Percentiles rank a stretch among this genome's conserved stretches.
These are phyloP conservation scores for Digitonthophagus gazella DNA, from an alignment of 2,888 invertebrate genomes.

Conservation along the genomic window DNA sequence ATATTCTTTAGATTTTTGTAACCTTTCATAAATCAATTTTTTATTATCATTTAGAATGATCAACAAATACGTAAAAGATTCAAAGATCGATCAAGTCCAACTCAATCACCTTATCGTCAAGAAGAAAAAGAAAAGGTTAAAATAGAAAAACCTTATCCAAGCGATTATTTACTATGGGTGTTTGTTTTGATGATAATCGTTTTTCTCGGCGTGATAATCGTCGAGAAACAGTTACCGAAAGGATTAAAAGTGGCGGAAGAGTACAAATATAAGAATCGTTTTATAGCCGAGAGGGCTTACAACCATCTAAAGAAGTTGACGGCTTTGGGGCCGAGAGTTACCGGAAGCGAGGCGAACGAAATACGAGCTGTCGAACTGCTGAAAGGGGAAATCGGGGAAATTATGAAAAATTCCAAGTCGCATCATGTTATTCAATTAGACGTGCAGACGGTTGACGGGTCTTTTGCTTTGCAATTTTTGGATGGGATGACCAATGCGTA, in stretches of 20 bases:
- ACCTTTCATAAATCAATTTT: too few relatives aligned
- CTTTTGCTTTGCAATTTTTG: slow-evolving; percentile 67
- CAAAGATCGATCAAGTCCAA: slow-evolving; percentile 18
- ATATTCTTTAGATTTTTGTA: slow-evolving; percentile 1
- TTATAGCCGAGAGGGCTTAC: slow-evolving; percentile 66
- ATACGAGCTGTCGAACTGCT: slow-evolving; percentile 57
- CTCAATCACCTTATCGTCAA: slow-evolving; percentile 6
- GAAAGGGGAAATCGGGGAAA: slow-evolving; percentile 49
- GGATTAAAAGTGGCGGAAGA: slow-evolving; percentile 53
- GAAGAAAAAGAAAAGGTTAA: slow-evolving; percentile 21
- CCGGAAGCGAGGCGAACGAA: slow-evolving; percentile 70
- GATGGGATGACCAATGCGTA: slow-evolving; percentile 74
- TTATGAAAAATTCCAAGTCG: slow-evolving; percentile 51
- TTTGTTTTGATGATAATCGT: slow-evolving; percentile 56
- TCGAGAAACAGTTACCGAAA: slow-evolving; percentile 61
- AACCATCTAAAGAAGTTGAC: slow-evolving; percentile 63
- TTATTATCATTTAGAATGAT: slow-evolving; percentile 25
- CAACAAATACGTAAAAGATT: slow-evolving; percentile 24
- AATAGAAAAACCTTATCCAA: slow-evolving; percentile 46
- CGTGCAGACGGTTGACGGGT: slow-evolving; percentile 64
- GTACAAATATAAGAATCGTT: slow-evolving; percentile 49
- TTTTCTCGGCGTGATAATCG: slow-evolving; percentile 56
- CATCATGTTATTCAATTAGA: slow-evolving; percentile 56
- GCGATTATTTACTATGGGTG: slow-evolving; percentile 54
- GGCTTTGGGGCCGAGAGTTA: slow-evolving; percentile 60